Base-by-base conservation (phyloP, 2,888 invertebrate species). In the Stomorhina lunata region DNA sequence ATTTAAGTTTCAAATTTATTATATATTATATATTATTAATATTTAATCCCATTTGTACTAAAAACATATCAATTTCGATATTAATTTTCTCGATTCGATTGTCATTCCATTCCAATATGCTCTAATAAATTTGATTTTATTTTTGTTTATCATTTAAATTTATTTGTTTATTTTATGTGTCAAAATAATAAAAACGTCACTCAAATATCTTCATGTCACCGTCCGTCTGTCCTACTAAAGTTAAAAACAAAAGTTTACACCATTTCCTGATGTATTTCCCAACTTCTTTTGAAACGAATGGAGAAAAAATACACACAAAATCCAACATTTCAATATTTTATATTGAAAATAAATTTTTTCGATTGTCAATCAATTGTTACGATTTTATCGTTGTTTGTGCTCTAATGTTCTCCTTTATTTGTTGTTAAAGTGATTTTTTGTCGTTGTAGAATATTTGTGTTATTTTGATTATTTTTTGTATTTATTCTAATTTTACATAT, bases 251-350 rank as follows among this genome's bases (percentile, higher is more conserved):
- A 34, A 34, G 12, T 0, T 34, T 4, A 4, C 0, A 12, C 4
- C 10, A n/a, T n/a, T 37, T 37, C 3, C 12, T 37, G 37, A 12
- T 37, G 37, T n/a, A 37, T 37, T 37, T 0, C 10, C 9, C 37
- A 37, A 3, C n/a, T 37, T 9, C 37, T 37, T 37, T 37, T 1
- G 37, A 37, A 37, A n/a, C 4, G n/a, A 37, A 37, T 37, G 12
- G 37, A 4, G 10, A 37, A 37, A 1, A 37, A 37, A n/a, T n/a
- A n/a, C 4, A n/a, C 37, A 37, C 12, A 12, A 37, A 71, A 43
- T 57, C 12, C 17, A 65, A n/a, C n/a, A n/a, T 48, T 48, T 7
- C 4, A n/a, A 61, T 50, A n/a, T 73, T 48, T 73, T 50, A 1
- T 37, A n/a, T 25, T 57, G 4, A 40, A 22, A 27, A 2, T 25